Evolutionary conservation across 2,113 vertebrate genomes (phyloP), one percentile per base, ranked within the genome.

Genomic region (Cromileptes altivelis): DNA sequence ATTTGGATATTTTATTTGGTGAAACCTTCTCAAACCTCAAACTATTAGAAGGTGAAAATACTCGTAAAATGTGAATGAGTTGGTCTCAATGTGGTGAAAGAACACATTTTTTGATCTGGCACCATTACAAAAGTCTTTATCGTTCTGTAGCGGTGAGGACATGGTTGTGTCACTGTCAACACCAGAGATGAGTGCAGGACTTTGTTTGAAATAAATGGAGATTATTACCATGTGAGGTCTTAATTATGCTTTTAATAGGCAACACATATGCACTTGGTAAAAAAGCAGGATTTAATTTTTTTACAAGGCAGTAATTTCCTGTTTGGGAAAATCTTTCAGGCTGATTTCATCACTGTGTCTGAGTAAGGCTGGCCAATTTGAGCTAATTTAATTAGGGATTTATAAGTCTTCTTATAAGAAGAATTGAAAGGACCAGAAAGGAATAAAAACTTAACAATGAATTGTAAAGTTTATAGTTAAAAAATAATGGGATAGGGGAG

Each of bases 281-380:
- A 78, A 73, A 78, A 60, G 40, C 37, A 68, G 72, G 49, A 62
- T 85, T 37, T 78, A 79, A 73, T 61, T 82, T 33, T 83, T 85
- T 49, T 53, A 65, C 52, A 67, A 55, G 65, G 55, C 60, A 76
- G 14, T 37, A 88, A 65, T 89, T 86, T 89, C 85, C 87, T 88
- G 76, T 80, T 85, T 75, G 50, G 65, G 37, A 71, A 80, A 82
- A 71, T 72, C n/a, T 80, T 79, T 73, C 33, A 3, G 76, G 49
- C 30, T 81, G 72, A 82, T 82, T 85, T 83, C 61, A 78, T 27
- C 21, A 25, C 62, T 40, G 65, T 81, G 61, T 76, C 4, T 57
- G 27, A 58, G 68, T 33, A 1, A 67, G 75, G 55, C 30, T 42
- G n/a, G 30, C 56, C 42, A 72, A 63, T 79, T 56, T 49, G 3